These are phyloP conservation scores for Ophion obscuratus DNA, from an alignment of 2,888 invertebrate genomes.

Conservation along the genomic window DNA sequence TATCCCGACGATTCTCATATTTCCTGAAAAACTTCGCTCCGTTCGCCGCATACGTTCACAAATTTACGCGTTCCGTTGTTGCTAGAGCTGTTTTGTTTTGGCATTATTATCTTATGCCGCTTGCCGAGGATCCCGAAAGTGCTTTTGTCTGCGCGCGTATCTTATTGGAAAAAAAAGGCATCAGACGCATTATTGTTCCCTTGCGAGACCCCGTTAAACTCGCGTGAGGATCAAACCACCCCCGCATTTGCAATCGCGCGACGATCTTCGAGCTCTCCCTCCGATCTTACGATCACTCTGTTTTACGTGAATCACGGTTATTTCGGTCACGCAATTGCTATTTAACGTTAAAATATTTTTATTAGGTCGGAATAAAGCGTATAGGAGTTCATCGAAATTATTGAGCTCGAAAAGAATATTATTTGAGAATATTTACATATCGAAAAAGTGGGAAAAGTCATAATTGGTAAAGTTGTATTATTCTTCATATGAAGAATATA, in stretches of 20 bases:
- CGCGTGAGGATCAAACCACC: conserved; percentile 20
- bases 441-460: no score
- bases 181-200: conserved; percentile 30
- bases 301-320: not conserved
- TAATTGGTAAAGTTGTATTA: no score
- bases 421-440: not conserved
- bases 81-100: conserved; percentile 14
- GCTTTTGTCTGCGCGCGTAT: conserved; percentile 37
- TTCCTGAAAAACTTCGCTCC: conserved; percentile 38
- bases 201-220: conserved; percentile 47
- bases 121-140: conserved; percentile 21
- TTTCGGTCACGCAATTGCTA: not conserved
- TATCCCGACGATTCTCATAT: conserved; percentile 59
- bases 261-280: not conserved
- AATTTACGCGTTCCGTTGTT: conserved; percentile 14
- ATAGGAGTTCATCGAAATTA: not conserved
- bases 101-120: conserved; percentile 42
- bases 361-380: not conserved
- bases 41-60: conserved; percentile 27
- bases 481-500: no score
- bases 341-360: not conserved
- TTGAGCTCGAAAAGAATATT: not conserved
- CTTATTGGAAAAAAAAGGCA: conserved; percentile 23
- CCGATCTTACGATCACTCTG: not conserved
- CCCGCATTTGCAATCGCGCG: not conserved